phyloP scores from a whole-genome alignment of 2,888 invertebrate genomes.

The Thera britannica region DNA sequence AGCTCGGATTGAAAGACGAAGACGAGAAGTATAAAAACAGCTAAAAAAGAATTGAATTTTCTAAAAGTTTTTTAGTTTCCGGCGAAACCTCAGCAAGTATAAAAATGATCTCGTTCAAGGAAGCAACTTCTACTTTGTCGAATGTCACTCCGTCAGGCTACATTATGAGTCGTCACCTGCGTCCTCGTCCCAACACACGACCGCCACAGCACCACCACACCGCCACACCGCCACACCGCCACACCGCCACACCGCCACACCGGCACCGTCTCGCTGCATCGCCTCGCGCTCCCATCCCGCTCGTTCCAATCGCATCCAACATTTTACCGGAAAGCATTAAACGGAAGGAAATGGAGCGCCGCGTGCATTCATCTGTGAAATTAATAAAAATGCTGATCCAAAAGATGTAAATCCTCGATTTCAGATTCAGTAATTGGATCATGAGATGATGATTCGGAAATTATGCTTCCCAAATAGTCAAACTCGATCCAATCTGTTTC shows the following conservation, averaged over 20 bases:
- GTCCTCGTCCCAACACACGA: no score
- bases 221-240: not conserved
- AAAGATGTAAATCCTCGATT: constrained; percentile 21
- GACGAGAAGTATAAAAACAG: no score
- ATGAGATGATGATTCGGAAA: constrained; percentile 22
- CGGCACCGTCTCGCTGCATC: not conserved
- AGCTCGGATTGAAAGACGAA: no score
- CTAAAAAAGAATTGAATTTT: no score
- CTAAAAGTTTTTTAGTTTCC: not conserved
- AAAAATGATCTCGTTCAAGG: not conserved
- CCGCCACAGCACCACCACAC: not conserved
- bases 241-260: not conserved
- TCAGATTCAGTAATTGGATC: constrained; percentile 26
- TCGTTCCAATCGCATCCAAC: constrained; percentile 28
- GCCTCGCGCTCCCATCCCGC: constrained; percentile 1
- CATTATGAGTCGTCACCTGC: not conserved
- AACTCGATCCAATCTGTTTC: not conserved
- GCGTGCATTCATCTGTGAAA: constrained; percentile 29
- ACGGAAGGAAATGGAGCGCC: constrained; percentile 32
- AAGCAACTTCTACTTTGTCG: not conserved
- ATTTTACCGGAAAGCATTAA: constrained; percentile 32
- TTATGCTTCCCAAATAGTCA: not conserved
- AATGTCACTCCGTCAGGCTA: not conserved
- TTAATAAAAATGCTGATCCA: constrained; percentile 31
- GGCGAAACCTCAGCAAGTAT: no score